Base-by-base conservation (phyloP, 2,888 invertebrate species). In the Megamerina dolium region DNA sequence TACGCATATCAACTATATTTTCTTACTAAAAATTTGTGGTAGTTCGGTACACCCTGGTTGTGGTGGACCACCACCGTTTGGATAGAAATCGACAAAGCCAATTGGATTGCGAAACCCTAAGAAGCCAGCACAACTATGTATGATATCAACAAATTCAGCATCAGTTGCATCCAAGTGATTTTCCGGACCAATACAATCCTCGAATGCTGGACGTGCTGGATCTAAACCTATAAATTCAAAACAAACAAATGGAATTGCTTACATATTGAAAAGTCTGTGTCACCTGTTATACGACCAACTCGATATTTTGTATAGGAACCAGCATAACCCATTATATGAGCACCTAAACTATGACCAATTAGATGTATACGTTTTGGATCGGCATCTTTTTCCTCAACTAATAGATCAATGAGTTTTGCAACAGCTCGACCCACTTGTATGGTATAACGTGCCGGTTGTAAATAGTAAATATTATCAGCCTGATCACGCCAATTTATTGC, bases 41-140 rank as follows among this genome's bases (percentile, higher is more conserved):
- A 70, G 33, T 21, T 77, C 74, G 8, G 73, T 70, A 59, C 85
- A 85, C 1, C 85, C 85, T 0, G 85, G 85, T 58, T 87, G 87
- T 0, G 74, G 73, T 1, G 81, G 74, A 16, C 60, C 62, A 1
- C 86, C 87, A 12, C 78, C 77, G 61, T 87, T 86, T 1, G 86
- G 86, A 68, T 82, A 87, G 60, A 85, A 86, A 65, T 87, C 87
- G 0, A 64, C 81, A 59, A 84, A 78, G 1, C 87, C 87, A 14
- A 82, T 73, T 4, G 83, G 64, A 17, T 61, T 64, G 5, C 60
- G 57, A 41, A 66, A 70, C 0, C 85, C 85, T 26, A 79, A 72
- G 32, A 79, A 71, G 0, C 85, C 85, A 1, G 77, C 79, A 54
- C 81, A 80, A 1, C 83, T 83, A 58, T 87, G 87, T 38, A 87